These are phyloP conservation scores for Notiomystis cincta DNA, from an alignment of 2,113 vertebrate species.

Conservation along the genomic window DNA sequence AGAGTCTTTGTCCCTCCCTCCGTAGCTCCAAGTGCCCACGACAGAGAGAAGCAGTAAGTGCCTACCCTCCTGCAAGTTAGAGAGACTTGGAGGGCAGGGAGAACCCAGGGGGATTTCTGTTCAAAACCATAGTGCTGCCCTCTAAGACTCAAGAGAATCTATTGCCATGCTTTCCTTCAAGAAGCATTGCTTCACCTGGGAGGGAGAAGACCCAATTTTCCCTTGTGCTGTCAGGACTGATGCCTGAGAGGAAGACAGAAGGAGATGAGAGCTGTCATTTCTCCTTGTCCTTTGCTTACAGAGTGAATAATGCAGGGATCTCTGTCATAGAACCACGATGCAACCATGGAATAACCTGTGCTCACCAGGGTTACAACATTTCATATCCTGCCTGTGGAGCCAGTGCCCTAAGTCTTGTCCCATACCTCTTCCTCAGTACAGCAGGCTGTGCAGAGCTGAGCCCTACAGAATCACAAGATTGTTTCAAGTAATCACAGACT, in stretches of 20 bases:
- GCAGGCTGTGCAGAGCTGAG: neutral
- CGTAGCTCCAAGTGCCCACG: rapidly evolving
- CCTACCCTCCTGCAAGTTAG: neutral
- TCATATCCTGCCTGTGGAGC: neutral
- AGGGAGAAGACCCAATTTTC: neutral
- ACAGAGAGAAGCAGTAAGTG: neutral
- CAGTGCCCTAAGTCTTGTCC: neutral
- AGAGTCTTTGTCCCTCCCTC: neutral
- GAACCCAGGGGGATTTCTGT: neutral
- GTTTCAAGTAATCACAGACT: neutral
- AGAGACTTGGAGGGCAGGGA: neutral
- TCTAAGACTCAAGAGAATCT: neutral
- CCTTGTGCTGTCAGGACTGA: neutral
- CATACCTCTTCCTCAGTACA: neutral
- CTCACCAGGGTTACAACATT: neutral
- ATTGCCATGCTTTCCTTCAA: neutral
- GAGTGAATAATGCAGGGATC: neutral
- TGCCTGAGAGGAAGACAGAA: neutral
- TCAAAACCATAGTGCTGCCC: neutral
- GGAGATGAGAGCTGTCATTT: rapidly evolving
- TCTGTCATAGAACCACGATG: rapidly evolving
- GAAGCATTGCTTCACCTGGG: neutral
- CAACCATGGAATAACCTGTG: neutral
- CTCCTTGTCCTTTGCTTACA: neutral
- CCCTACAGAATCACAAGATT: neutral